Evolutionary conservation across 2,797 vertebrate species (phyloP).

Genomic region (Capromys pilorides): DNA sequence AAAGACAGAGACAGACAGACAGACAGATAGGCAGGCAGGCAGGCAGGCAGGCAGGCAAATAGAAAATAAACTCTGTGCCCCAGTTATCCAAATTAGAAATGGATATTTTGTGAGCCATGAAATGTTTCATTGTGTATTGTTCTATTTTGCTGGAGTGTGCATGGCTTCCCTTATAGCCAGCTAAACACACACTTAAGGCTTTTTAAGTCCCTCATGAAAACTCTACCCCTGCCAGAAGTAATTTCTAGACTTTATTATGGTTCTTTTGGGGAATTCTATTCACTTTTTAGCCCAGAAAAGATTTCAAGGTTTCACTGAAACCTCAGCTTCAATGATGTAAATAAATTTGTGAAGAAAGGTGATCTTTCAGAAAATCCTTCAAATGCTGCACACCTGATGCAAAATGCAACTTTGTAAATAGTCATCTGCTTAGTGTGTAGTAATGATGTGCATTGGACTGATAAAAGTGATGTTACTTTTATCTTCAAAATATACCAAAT

Average conservation of each 20-base stretch:
- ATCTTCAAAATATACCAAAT: not conserved
- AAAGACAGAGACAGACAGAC: not conserved
- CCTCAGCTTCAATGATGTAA: constrained; percentile 57
- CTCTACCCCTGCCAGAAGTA: constrained; percentile 53
- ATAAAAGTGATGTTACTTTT: constrained; percentile 34
- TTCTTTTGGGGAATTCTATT: constrained; percentile 53
- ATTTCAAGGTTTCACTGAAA: constrained; percentile 69
- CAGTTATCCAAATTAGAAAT: constrained; percentile 67
- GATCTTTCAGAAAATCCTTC: constrained; percentile 56
- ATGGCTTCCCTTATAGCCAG: constrained; percentile 65
- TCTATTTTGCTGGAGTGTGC: constrained; percentile 62
- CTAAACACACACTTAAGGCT: constrained; percentile 60
- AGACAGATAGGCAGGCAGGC: not conserved
- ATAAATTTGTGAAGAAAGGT: constrained; percentile 57
- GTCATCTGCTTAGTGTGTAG: constrained; percentile 28
- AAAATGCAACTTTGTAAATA: constrained; percentile 65
- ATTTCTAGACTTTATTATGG: constrained; percentile 69
- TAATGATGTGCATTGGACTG: constrained; percentile 18
- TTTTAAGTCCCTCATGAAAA: constrained; percentile 68
- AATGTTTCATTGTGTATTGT: constrained; percentile 44
- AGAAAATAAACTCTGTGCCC: constrained; percentile 53
- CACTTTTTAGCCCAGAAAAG: constrained; percentile 66
- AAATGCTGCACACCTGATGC: not conserved
- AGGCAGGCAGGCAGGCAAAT: not conserved
- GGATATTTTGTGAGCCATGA: constrained; percentile 65